Percentiles rank a stretch among this genome's conserved stretches.
phyloP scores from a whole-genome alignment of 1,140 invertebrate species.

The Trichoplusia ni region DNA sequence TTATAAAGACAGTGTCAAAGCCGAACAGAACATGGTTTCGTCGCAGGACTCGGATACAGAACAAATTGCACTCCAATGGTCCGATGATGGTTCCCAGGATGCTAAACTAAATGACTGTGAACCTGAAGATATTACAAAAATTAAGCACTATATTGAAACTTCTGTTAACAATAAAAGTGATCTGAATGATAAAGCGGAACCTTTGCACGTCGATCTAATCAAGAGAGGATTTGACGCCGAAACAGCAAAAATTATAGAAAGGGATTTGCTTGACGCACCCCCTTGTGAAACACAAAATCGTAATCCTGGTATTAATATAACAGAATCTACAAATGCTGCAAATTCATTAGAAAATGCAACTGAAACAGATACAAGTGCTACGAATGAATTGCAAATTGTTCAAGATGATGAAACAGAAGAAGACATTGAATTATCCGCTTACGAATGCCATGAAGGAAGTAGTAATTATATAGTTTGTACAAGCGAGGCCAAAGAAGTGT shows the following conservation, averaged over 20 bases:
- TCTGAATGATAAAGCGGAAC: constrained; percentile 35
- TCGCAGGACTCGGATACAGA: constrained; percentile 60
- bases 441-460: constrained; percentile 62
- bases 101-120: constrained; percentile 49
- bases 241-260: constrained; percentile 73
- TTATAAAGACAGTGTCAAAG: constrained; percentile 27
- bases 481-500: constrained; percentile 45
- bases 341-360: constrained; percentile 33
- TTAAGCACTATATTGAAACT: constrained; percentile 65
- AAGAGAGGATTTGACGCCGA: constrained; percentile 71
- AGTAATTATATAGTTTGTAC: constrained; percentile 53
- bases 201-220: constrained; percentile 65
- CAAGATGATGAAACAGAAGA: constrained; percentile 50
- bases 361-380: constrained; percentile 39
- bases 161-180: constrained; percentile 29
- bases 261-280: constrained; percentile 65
- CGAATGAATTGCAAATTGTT: constrained; percentile 44
- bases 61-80: constrained; percentile 58
- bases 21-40: constrained; percentile 20
- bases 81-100: constrained; percentile 67
- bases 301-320: background rate
- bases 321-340: constrained; percentile 11
- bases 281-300: constrained; percentile 18
- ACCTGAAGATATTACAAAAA: constrained; percentile 65
- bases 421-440: constrained; percentile 59